Conservation (phyloP, 2,888 invertebrate species). For the Trichogramma evanescens region DNA sequence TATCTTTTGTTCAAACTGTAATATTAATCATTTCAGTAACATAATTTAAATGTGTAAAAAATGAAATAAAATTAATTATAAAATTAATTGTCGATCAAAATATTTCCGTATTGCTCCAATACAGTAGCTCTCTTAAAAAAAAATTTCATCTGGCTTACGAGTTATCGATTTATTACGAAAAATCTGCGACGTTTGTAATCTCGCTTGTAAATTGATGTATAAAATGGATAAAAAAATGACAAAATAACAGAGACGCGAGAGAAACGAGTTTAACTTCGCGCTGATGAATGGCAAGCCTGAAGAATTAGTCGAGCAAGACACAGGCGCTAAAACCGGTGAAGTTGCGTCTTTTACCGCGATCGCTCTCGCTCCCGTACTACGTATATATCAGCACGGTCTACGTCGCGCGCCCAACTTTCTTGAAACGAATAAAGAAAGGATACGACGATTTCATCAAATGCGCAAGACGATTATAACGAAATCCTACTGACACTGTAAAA, state of each 20-base stretch:
- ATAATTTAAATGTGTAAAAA: no score
- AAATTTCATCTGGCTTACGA: no score
- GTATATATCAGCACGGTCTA: no score
- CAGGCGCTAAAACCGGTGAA: neutral
- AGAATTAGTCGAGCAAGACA: slow-evolving; percentile 21
- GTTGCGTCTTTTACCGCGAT: slow-evolving; percentile 7
- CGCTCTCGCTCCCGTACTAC: neutral
- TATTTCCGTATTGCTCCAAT: no score
- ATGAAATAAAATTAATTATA: no score
- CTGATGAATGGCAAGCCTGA: slow-evolving; percentile 20
- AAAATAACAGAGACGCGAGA: neutral
- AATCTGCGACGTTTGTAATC: no score
- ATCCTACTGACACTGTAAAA: neutral
- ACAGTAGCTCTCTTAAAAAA: no score
- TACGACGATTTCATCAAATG: neutral
- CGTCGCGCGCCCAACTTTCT: slow-evolving; percentile 10
- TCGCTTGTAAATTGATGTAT: no score
- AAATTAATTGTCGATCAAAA: no score
- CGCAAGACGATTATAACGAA: slow-evolving; percentile 11
- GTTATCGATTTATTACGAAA: no score
- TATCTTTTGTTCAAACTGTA: no score
- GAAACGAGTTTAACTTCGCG: slow-evolving; percentile 9
- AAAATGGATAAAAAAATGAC: neutral
- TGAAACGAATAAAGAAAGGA: slow-evolving; percentile 21
- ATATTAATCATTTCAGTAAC: no score